Base-by-base conservation (phyloP, 2,797 vertebrate genomes). In the Lindbergichthys nudifrons region DNA sequence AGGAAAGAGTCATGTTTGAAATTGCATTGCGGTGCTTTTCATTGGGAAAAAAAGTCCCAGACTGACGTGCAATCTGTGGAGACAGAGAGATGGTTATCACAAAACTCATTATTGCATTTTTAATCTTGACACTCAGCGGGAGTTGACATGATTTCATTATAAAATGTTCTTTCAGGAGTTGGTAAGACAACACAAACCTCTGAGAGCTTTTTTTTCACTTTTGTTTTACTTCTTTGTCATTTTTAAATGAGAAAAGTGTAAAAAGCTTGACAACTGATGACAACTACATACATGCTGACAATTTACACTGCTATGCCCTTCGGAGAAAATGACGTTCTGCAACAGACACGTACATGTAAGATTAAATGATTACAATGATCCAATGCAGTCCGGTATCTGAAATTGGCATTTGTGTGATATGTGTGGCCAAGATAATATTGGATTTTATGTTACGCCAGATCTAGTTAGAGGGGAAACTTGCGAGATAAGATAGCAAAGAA, bases 31-130 rank as follows among this genome's bases (percentile, higher is more conserved):
- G 67, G 32, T 56, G 65, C 73, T 59, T 78, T 77, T 75, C 77
- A 79, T 79, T 51, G 61, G 51, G 56, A 66, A 56, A 60, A 70
- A 66, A 52, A 50, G 66, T 78, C 84, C 79, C 21, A 75, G 63
- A 58, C 59, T 46, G 64, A 3, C 41, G 26, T 63, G n/a, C 21
- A 54, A 54, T 80, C 73, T 64, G 53, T 23, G 52, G 68, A 67
- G 60, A 80, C 19, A 50, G 16, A 63, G 18, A 51, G 39, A 73
- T 21, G 30, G 23, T 82, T 75, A 81, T 80, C 57, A 60, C 41
- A 61, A 70, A 85, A 84, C 61, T 77, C 58, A 87, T 82, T 66
- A 79, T 14, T 69, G 42, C 46, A 58, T 65, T 84, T 85, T 75
- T 75, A 53, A 84, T 71, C 65, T 74, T 5, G 43, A 47, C 46